Evolutionary conservation across 2,888 invertebrate species (phyloP).

Genomic region (Torymus aiolomorphi): DNA sequence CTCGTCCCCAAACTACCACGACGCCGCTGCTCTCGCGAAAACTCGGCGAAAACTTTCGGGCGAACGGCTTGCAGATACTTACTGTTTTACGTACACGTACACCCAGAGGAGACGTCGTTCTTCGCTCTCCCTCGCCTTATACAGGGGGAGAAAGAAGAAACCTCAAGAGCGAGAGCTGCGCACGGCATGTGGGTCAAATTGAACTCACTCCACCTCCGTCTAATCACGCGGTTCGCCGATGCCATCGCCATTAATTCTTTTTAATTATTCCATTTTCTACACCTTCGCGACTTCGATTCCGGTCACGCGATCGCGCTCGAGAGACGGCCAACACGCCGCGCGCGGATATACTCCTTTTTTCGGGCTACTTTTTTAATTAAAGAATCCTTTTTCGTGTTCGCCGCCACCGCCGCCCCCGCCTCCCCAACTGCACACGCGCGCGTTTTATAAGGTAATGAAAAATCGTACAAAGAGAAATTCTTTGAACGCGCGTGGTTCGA

Average conservation of each 20-base stretch:
- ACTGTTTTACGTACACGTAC: constrained; percentile 4
- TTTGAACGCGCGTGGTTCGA: constrained; percentile 8
- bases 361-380: constrained; percentile 54
- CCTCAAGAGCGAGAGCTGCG: neutral
- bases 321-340: neutral
- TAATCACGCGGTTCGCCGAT: constrained; percentile 54
- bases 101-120: neutral
- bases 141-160: constrained; percentile 15
- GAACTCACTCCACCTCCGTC: constrained; percentile 25
- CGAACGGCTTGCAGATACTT: neutral
- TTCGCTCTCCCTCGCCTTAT: too few relatives aligned
- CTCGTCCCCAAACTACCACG: too few relatives aligned
- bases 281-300: constrained; percentile 52
- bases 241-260: constrained; percentile 57
- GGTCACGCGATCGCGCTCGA: constrained; percentile 54
- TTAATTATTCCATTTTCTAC: constrained; percentile 58
- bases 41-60: constrained; percentile 2
- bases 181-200: constrained; percentile 44
- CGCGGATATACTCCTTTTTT: constrained; percentile 43
- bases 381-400: constrained; percentile 48
- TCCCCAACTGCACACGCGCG: neutral
- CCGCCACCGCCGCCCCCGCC: neutral
- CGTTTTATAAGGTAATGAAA: constrained; percentile 45
- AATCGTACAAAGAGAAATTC: constrained; percentile 43
- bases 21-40: too few relatives aligned